Percentiles rank a stretch among this genome's conserved stretches.
Conservation (phyloP, 2,888 invertebrate species). For the Dioctria rufipes region DNA sequence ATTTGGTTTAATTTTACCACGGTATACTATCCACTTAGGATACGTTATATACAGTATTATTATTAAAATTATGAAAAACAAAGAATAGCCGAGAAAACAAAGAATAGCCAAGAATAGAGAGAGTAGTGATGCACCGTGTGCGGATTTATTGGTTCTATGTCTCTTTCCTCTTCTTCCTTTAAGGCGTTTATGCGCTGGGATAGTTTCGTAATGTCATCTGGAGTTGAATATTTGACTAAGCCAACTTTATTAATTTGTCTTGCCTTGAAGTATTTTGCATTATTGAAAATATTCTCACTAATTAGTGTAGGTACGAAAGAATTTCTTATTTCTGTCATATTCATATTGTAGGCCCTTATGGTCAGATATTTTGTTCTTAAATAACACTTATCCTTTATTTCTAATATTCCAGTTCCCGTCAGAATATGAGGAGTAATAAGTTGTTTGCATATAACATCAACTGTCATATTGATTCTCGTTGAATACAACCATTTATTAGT, state of each 20-base stretch:
- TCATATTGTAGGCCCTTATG: not conserved
- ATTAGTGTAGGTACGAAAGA: not conserved
- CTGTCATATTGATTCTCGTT: not conserved
- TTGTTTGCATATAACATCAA: not conserved
- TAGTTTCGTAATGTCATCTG: not conserved
- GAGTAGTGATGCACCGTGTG: not conserved
- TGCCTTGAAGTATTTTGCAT: not conserved
- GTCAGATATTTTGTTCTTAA: not conserved
- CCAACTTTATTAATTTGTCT: not conserved
- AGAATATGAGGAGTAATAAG: not conserved
- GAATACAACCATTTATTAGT: not conserved
- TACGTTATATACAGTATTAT: too few relatives aligned
- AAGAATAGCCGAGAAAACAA: too few relatives aligned
- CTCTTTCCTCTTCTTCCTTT: not conserved
- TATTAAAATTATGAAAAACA: not conserved
- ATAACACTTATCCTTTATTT: not conserved
- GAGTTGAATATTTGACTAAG: not conserved
- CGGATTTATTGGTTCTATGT: not conserved
- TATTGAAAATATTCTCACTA: not conserved
- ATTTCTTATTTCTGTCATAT: not conserved
- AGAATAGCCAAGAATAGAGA: too few relatives aligned
- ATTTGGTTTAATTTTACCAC: too few relatives aligned
- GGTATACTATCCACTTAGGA: too few relatives aligned
- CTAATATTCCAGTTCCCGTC: not conserved
- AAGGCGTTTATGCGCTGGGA: not conserved